Conservation (phyloP, 2,797 vertebrate species). For the Esox lucius region DNA sequence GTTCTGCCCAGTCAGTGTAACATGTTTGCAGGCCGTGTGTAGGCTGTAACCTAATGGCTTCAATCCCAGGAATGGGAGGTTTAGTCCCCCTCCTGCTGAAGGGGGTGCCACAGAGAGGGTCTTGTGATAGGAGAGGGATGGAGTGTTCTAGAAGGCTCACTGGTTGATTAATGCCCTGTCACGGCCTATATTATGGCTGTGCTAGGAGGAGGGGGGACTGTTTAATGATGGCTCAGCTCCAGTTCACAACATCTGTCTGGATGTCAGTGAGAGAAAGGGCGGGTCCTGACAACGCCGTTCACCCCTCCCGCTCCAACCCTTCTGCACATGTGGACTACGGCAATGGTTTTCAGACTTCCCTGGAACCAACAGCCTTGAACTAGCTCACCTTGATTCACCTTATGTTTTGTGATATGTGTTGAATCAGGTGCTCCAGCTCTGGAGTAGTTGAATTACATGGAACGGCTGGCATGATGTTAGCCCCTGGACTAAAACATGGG, state of each 20-base stretch:
- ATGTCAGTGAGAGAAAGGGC: conserved; percentile 31
- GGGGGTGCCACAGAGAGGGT: neutral
- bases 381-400: no score
- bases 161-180: conserved; percentile 24
- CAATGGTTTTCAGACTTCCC: neutral
- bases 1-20: neutral
- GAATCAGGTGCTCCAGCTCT: no score
- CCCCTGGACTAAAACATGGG: no score
- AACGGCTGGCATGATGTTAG: no score
- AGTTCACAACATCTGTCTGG: conserved; percentile 46
- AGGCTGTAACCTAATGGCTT: neutral
- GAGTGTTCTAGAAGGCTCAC: conserved; percentile 1
- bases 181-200: neutral
- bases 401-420: no score
- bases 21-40: neutral
- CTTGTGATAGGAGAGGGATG: conserved; percentile 1
- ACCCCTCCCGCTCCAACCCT: neutral
- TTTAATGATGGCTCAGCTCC: conserved; percentile 42
- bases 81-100: neutral
- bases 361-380: no score
- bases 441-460: no score
- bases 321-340: conserved; percentile 8
- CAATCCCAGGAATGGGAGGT: neutral
- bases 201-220: neutral
- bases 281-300: neutral